Evolutionary conservation across 2,888 invertebrate genomes (phyloP).

Genomic region (Eudasyphora cyanicolor): DNA sequence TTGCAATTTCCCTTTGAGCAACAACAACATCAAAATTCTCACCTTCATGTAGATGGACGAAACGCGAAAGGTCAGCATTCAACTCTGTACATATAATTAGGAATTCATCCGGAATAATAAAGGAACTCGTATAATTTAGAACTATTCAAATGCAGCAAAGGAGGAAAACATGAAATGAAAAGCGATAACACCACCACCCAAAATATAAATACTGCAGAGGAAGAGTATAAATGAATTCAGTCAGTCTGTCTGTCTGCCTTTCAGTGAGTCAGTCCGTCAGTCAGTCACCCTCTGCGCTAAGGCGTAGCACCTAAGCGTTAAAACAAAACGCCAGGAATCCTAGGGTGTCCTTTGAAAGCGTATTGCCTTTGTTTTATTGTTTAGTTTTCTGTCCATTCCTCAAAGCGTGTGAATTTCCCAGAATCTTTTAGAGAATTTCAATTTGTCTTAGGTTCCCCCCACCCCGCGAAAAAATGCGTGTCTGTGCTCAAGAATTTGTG

Average conservation of each 20-base stretch:
- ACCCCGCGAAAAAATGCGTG: too few relatives aligned
- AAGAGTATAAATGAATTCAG: background rate
- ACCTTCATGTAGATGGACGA: background rate
- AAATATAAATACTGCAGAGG: background rate
- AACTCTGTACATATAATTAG: background rate
- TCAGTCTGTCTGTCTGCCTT: too few relatives aligned
- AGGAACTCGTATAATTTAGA: background rate
- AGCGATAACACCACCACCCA: background rate
- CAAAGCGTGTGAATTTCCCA: background rate
- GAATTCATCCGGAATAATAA: background rate
- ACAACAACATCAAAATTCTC: background rate
- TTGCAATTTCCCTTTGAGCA: background rate
- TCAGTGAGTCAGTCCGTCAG: too few relatives aligned
- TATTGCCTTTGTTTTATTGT: background rate
- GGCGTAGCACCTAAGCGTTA: background rate
- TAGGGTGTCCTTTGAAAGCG: background rate
- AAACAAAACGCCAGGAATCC: background rate
- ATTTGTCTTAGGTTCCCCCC: background rate
- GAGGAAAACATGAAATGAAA: background rate
- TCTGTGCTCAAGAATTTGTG: background rate
- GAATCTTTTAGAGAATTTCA: background rate
- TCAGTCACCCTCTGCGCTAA: background rate
- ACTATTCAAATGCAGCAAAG: background rate
- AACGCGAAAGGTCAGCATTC: background rate
- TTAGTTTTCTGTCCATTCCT: background rate